These are phyloP conservation scores for Phalacrocorax pelagicus DNA, from an alignment of 2,113 vertebrate genomes.

Conservation along the genomic window DNA sequence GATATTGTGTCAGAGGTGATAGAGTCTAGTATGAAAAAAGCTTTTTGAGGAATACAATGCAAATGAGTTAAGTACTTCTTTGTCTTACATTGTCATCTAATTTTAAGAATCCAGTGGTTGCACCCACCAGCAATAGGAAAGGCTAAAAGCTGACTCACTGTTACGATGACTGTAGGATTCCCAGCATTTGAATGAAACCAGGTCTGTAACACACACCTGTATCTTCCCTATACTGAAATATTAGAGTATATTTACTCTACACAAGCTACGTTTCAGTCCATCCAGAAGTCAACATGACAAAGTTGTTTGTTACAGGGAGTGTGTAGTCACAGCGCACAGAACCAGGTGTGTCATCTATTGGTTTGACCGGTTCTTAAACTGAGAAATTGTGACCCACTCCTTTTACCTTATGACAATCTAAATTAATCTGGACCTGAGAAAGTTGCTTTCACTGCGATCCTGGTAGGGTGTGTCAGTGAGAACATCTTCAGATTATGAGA, in stretches of 20 bases:
- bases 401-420: background rate
- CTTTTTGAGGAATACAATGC: background rate
- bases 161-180: background rate
- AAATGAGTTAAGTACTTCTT: background rate
- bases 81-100: background rate
- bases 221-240: background rate
- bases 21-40: background rate
- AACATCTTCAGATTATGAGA: background rate
- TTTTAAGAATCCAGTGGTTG: background rate
- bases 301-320: rapidly evolving
- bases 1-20: background rate
- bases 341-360: background rate
- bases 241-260: background rate
- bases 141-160: background rate
- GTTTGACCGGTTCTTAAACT: background rate
- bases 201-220: background rate
- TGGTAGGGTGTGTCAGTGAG: background rate
- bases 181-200: background rate
- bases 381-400: background rate
- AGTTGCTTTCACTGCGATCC: rapidly evolving
- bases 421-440: background rate
- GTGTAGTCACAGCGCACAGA: background rate
- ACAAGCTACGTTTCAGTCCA: background rate
- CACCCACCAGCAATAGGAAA: background rate
- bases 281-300: background rate